These are phyloP conservation scores for Crocodylus rhombifer DNA, from an alignment of 2,797 vertebrate genomes.

Conservation along the genomic window DNA sequence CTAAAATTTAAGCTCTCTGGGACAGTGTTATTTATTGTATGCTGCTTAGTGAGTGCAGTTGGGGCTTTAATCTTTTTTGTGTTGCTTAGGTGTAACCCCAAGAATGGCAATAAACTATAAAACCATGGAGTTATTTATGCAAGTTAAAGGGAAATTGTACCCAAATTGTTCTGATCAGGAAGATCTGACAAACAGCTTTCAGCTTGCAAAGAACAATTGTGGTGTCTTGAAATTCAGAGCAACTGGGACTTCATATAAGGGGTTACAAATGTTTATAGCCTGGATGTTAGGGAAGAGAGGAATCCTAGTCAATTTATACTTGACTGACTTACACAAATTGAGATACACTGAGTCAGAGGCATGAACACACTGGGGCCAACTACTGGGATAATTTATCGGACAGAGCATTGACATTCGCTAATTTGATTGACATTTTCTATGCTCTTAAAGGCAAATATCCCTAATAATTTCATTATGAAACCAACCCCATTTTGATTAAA, in stretches of 20 bases:
- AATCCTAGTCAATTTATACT: not conserved
- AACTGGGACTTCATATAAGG: not conserved
- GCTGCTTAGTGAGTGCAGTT: constrained; percentile 12
- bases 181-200: not conserved
- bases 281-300: not conserved
- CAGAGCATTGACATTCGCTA: not conserved
- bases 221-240: not conserved
- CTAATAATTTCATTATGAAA: constrained; percentile 40
- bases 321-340: constrained; percentile 50
- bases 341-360: constrained; percentile 17
- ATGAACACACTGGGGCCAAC: not conserved
- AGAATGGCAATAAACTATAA: not conserved
- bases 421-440: not conserved
- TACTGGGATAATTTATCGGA: constrained; percentile 2
- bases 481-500: constrained; percentile 28
- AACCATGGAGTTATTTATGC: not conserved
- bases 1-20: constrained; percentile 70
- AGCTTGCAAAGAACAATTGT: not conserved
- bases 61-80: not conserved
- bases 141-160: not conserved
- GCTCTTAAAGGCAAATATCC: not conserved
- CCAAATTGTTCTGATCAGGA: not conserved
- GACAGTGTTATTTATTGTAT: constrained; percentile 64
- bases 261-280: not conserved
- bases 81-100: not conserved